phyloP scores from a whole-genome alignment of 2,888 invertebrate species.

The Byasa hedistus region DNA sequence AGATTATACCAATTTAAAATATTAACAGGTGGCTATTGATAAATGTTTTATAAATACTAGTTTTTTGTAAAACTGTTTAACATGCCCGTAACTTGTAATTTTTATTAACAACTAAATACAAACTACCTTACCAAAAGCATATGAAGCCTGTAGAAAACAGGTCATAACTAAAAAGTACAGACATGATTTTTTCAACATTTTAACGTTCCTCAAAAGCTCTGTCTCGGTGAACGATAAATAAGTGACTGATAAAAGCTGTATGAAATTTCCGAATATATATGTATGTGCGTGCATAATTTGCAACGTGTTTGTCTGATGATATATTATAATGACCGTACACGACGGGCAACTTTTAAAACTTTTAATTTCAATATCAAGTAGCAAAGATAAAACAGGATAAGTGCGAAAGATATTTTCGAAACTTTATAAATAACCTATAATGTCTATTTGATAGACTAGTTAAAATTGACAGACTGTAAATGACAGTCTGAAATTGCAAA shows the following conservation, averaged over 20 bases:
- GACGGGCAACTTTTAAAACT: background rate
- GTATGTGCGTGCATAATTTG: conserved; percentile 3
- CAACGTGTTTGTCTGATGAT: background rate
- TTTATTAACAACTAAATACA: background rate
- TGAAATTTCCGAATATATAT: background rate
- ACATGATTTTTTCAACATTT: conserved; percentile 1
- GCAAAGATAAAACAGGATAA: background rate
- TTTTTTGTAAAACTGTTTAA: background rate
- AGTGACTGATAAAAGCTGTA: background rate
- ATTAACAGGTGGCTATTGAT: background rate
- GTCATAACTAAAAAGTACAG: background rate
- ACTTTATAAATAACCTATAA: background rate
- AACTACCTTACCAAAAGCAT: background rate
- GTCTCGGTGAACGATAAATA: background rate
- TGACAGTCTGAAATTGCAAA: too few species aligned
- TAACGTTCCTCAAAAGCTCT: background rate
- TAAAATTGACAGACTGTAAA: too few species aligned
- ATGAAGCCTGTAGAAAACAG: background rate
- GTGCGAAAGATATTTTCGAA: background rate
- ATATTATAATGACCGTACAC: background rate
- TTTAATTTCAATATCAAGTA: background rate
- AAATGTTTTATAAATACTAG: too few species aligned
- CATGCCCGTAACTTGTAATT: background rate
- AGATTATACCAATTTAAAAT: background rate
- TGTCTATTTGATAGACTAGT: too few species aligned